Conservation (phyloP, 2,113 vertebrate genomes). For the Microtus ochrogaster region DNA sequence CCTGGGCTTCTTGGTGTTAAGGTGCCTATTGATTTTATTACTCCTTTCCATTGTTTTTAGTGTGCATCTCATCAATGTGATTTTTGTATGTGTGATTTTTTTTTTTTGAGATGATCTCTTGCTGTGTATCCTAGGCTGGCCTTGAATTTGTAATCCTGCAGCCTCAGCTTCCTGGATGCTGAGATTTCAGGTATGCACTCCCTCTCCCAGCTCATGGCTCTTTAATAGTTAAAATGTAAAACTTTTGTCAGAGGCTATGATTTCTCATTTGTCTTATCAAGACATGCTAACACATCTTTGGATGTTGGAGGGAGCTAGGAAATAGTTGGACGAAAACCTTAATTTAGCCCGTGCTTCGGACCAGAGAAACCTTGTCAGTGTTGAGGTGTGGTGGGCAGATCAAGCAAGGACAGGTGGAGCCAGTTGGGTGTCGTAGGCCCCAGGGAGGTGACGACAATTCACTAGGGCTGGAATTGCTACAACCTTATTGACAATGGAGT, state of each 20-base stretch:
- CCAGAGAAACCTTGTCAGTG: neutral
- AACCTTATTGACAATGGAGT: neutral
- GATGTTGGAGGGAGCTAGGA: neutral
- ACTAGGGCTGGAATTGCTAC: neutral
- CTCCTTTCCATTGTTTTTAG: slow-evolving; percentile 7
- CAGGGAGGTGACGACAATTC: neutral
- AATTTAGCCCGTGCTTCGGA: neutral
- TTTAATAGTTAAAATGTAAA: slow-evolving; percentile 32
- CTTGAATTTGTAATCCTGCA: neutral
- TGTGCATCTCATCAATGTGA: slow-evolving; percentile 27
- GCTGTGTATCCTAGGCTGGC: neutral
- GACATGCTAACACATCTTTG: neutral
- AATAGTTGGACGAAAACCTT: neutral
- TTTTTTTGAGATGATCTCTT: neutral
- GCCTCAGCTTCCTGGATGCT: neutral
- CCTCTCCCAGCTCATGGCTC: neutral
- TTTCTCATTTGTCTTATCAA: slow-evolving; percentile 43
- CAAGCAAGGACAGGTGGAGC: neutral
- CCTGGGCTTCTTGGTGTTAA: neutral
- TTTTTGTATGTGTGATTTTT: neutral
- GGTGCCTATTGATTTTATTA: slow-evolving; percentile 47
- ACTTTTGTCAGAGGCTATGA: neutral
- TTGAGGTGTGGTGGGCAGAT: neutral
- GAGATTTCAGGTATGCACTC: neutral
- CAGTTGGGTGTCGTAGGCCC: neutral